These are phyloP conservation scores for Melospiza georgiana DNA, from an alignment of 2,113 vertebrate genomes.

Conservation along the genomic window DNA sequence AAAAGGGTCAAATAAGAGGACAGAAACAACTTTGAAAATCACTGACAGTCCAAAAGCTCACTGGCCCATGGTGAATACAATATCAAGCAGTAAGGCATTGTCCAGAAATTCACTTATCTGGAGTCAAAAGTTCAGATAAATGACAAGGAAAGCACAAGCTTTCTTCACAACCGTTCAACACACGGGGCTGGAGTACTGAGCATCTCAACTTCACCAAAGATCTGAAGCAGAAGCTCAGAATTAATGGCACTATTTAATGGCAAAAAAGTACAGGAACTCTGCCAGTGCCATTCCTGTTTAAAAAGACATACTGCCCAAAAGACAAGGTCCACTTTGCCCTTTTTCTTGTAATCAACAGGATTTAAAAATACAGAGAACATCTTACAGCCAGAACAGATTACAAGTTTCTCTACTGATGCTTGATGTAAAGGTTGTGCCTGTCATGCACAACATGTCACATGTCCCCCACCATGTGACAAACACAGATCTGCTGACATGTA, in stretches of 20 bases:
- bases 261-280: background rate
- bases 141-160: background rate
- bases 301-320: background rate
- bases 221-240: background rate
- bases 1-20: background rate
- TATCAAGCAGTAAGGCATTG: background rate
- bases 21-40: background rate
- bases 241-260: background rate
- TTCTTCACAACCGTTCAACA: background rate
- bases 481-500: background rate
- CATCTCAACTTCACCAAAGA: background rate
- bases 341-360: background rate
- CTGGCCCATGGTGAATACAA: background rate
- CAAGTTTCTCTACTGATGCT: background rate
- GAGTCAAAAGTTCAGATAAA: background rate
- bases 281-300: background rate
- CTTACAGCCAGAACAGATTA: background rate
- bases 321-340: background rate
- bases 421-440: background rate
- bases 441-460: background rate
- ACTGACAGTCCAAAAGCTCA: background rate
- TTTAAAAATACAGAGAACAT: background rate
- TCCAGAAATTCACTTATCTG: background rate
- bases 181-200: background rate
- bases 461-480: background rate